Evolutionary conservation across 1,140 invertebrate genomes (phyloP), one percentile per base, ranked within the genome.

Genomic region (Drosophila jambulina): DNA sequence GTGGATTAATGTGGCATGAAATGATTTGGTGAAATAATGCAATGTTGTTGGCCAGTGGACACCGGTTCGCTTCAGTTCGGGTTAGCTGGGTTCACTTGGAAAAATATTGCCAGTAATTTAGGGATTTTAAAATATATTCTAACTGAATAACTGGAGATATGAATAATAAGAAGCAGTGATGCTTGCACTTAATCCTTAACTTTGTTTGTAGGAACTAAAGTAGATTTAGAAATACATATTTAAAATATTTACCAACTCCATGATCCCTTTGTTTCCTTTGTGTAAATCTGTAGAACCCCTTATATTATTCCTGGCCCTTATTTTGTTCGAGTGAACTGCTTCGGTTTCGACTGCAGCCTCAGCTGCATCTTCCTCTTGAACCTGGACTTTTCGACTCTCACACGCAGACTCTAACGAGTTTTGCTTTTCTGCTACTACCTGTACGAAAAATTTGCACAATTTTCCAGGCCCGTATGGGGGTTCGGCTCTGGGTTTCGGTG

Each of bases 1-100:
- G 85, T 90, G 85, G 85, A 90, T 90, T 90, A 90, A 90, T 90
- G 86, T 90, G 85, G 85, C 85, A 90, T 90, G 85, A 90, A 90
- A 90, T 90, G 85, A 90, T 90, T 90, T 90, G 84, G 74, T 88
- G 84, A 90, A 88, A 88, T 87, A 87, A 83, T 87, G 84, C 83
- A 72, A 72, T 72, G 68, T 72, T 72, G 70, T 59, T 72, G 70
- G 68, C 56, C 68, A 71, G 68, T 72, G 70, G 70, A 87, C 76
- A 82, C 80, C 78, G 59, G 60, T 78, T 78, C 69, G 69, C 60
- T 83, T 78, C 63, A 75, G 42, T 74, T 71, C 68, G 84, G 74
- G 61, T 57, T 79, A 68, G 67, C 23, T 10, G 32, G 23, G 36
- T 36, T 34, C 67, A 70, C 67, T 70, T 12, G 32, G 19, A 70